Base-by-base conservation (phyloP, 2,888 invertebrate species). In the Serripes groenlandicus region DNA sequence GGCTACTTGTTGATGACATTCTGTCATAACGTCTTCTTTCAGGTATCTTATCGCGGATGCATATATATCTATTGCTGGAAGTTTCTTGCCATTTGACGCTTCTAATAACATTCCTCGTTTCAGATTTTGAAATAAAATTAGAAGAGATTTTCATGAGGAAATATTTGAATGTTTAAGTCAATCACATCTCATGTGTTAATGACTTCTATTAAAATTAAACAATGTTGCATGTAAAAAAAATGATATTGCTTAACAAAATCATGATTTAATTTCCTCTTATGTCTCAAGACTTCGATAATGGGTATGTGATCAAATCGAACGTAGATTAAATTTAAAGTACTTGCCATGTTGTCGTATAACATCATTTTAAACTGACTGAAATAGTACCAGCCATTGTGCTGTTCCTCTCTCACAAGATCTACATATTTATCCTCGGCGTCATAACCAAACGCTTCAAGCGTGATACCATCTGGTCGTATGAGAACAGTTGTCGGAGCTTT, bases 311-410 rank as follows among this genome's bases (percentile, higher is more conserved):
- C n/a, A n/a, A n/a, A n/a, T n/a, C n/a, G n/a, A n/a, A n/a, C n/a
- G n/a, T n/a, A n/a, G n/a, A n/a, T n/a, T n/a, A n/a, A n/a, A n/a
- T n/a, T n/a, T n/a, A n/a, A n/a, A n/a, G n/a, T n/a, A n/a, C n/a
- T n/a, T n/a, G n/a, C n/a, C n/a, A n/a, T n/a, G n/a, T n/a, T n/a
- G n/a, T n/a, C n/a, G 30, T 70, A 69, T 9, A 77, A 64, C 21
- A 52, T 28, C 71, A 77, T 77, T 49, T 77, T 77, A n/a, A 77
- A 77, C 23, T 71, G 62, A 49, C 64, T 62, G 37, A 64, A 62
- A 37, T 54, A 77, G 23, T 66, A 77, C 0, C 66, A 11, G 15
- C 28, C 15, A n/a, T n/a, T n/a, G n/a, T n/a, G n/a, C 32, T 52
- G n/a, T 26, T 37, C 64, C 3, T 21, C 64, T 21, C 64, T 56